A percentile compares a stretch with the other conserved stretches of the same genome.
Conservation (phyloP, 2,797 vertebrate species). For the Perodicticus potto region DNA sequence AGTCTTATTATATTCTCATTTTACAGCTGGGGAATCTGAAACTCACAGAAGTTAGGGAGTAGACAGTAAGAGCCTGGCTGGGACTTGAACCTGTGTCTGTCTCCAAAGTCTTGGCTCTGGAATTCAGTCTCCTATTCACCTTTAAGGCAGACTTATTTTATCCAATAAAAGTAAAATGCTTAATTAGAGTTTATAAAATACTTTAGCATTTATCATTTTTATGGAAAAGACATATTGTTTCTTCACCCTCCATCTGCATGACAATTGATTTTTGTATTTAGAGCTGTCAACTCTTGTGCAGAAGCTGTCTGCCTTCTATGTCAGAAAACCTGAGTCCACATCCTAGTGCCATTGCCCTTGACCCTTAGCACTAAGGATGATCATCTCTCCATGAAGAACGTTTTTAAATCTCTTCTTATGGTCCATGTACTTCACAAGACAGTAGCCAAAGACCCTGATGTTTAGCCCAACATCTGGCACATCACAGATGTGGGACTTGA, state of each 20-base stretch:
- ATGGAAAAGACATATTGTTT: not conserved
- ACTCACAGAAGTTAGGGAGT: not conserved
- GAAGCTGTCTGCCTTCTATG: not conserved
- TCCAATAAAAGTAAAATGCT: not conserved
- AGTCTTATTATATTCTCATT: not conserved
- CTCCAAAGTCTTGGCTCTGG: not conserved
- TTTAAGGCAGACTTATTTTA: not conserved
- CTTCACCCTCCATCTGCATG: not conserved
- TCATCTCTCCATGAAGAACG: not conserved
- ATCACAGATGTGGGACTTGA: too few species aligned
- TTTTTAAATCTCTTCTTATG: not conserved
- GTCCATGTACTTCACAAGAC: not conserved
- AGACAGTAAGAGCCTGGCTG: not conserved
- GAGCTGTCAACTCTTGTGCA: not conserved
- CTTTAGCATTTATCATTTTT: not conserved
- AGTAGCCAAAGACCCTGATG: not conserved
- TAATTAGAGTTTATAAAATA: not conserved
- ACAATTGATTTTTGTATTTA: not conserved
- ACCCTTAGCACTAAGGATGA: not conserved
- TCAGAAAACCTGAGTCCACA: not conserved
- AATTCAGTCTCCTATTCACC: not conserved
- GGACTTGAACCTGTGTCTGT: not conserved
- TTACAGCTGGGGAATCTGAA: not conserved
- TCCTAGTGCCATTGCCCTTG: accelerated
- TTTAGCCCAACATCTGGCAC: not conserved